Evolutionary conservation across 2,113 vertebrate species (phyloP), one percentile per base, ranked within the genome.

Genomic region (Polypterus senegalus): DNA sequence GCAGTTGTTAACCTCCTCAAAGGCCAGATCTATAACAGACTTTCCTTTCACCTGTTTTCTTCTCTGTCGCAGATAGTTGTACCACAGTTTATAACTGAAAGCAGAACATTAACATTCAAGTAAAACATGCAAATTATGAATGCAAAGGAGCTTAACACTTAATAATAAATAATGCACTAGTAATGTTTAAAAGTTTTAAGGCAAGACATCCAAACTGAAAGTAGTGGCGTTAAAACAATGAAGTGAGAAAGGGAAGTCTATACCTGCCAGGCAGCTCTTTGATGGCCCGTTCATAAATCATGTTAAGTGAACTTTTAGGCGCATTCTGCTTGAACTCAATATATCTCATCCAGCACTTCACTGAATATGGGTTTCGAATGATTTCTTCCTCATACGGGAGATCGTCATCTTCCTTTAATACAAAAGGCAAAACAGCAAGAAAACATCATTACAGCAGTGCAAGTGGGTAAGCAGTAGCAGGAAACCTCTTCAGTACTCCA

Each of bases 341-440:
- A 70, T 96, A 94, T 6, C 92, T 88, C 74, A 93, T 88, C 92
- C 92, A 94, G 70, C 91, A 96, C 63, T 94, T 93, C 61, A 96
- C 91, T 0, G 91, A 96, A 66, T 92, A 96, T 0, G 92, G 92
- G 71, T 94, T 94, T 53, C 92, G 80, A 74, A 94, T 90, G 53
- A 96, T 96, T 72, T 96, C 92, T 67, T 96, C 92, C 73, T 96
- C 92, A 5, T 94, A 94, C 3, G 92, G 91, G 8, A 96, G 75
- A 69, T 96, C 92, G 71, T 94, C 92, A 51, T 94, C 91, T 52
- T 96, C 91, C 92, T 94, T 63, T 47, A 27, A 47, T 27, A 27
- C 27, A 27, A 27, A 27, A 27, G 27, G 27, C 27, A 27, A 27
- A 27, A 27, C 27, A 27, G 27, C 27, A 27, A 27, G 27, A 27